Evolutionary conservation across 2,797 vertebrate genomes (phyloP), one percentile per base, ranked within the genome.

Genomic region (Pseudomugil gertrudae): DNA sequence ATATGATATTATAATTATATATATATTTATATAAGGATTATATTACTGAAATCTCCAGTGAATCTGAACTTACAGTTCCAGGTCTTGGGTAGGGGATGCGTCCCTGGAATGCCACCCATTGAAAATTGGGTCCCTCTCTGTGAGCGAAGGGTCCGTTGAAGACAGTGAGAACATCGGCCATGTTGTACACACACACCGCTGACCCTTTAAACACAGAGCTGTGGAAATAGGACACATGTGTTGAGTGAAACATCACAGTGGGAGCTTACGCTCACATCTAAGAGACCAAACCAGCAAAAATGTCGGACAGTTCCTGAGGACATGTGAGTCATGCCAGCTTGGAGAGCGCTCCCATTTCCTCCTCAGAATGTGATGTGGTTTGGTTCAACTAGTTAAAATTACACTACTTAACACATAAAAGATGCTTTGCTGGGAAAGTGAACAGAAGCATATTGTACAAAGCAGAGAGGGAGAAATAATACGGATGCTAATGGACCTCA

Each of bases 131-230:
- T 2, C 97, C 97, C 56, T 99, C 97, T 76, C 96, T 95, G 91
- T 99, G 98, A 23, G 97, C 97, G 76, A 99, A 99, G 8, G 98
- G 98, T 13, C 97, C 98, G 29, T 99, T 99, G 92, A 99, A 99
- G 68, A 99, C 96, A 0, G 96, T 98, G 86, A 98, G 95, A 89
- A 99, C 97, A 76, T 98, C 96, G 0, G 96, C 96, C 86, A 99
- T 95, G 85, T 96, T 98, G 88, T 99, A 99, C 30, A 96, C 95
- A 45, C 98, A 99, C 76, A 99, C 97, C 0, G 98, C 97, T 0
- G 98, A 99, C 19, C 98, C 98, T 91, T 96, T 96, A 80, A 99
- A 99, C 84, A 99, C 96, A 2, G 98, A 99, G 89, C 98, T 99
- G 89, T 5, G 68, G 74, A 60, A 78, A 85, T 4, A 27, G 82